Evolutionary conservation across 2,888 invertebrate species (phyloP), one percentile per base, ranked within the genome.

Genomic region (Esperia sulphurella): DNA sequence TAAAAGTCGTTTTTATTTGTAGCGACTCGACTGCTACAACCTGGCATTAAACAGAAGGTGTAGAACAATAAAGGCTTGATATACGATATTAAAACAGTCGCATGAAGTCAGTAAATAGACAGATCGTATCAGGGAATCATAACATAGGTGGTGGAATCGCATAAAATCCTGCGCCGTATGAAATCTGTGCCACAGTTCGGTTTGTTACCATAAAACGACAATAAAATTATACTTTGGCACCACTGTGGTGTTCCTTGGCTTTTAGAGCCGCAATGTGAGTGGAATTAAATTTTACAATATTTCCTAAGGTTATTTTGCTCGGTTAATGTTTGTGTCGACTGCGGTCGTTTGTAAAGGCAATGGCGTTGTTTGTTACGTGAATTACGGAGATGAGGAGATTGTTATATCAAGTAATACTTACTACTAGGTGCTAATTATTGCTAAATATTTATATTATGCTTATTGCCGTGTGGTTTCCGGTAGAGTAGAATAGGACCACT

Each of bases 201-300:
- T 8, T 41, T 44, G 43, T 50, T 50, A 46, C 44, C 52, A 49
- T 52, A 52, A 52, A 49, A 49, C 40, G 35, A n/a, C 41, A 44
- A 49, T 52, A 52, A 52, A 52, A 52, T 52, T 49, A 52, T 52
- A 45, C 52, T 52, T 52, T 52, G 52, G 52, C 52, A 46, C 37
- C 44, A 41, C 31, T 8, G 9, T 12, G 40, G 8, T 39, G 51
- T 43, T 43, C 14, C 35, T 33, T 40, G 29, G 10, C 42, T 14
- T 42, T 49, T 35, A 12, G 28, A 45, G 41, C 41, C 45, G 48
- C 43, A 30, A 30, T 39, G 46, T 37, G 37, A 29, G 10, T 6
- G 30, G 45, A 45, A 45, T 45, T 45, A 45, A 45, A 45, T 45
- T 45, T 45, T 45, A 28, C 29, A 41, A 41, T 41, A 28, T 41